Evolutionary conservation across 2,113 vertebrate species (phyloP), one percentile per base, ranked within the genome.

Genomic region (Pterocles burchelli): DNA sequence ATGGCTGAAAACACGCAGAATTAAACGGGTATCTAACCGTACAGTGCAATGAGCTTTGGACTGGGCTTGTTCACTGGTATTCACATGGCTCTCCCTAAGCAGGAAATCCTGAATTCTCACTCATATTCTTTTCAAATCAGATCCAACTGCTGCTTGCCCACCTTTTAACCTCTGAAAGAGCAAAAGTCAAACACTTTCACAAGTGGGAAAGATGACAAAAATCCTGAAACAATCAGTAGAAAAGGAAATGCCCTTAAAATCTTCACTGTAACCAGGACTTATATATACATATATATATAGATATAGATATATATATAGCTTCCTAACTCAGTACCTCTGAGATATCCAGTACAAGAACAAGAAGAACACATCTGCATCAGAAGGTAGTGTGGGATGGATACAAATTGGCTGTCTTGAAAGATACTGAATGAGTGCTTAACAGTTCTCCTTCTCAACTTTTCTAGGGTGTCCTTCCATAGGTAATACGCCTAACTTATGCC

Each of bases 121-220:
- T 83, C 48, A 74, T 25, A 75, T 19, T 92, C 61, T 76, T 88
- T 90, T 52, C 33, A 85, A 90, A 93, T 84, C n/a, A 83, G 51
- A 88, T 75, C 33, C 46, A 57, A 76, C 82, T 90, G 57, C 76
- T 95, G 90, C 72, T 73, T 84, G 51, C 59, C 70, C 76, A 95
- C 88, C 73, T 95, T 94, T 88, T 79, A 93, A 96, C 71, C 84
- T 96, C 83, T 62, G 20, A 71, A 91, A 78, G 43, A 93, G 85
- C 58, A 78, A 85, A 91, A 71, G 21, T 31, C 67, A 90, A 87
- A 90, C 14, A 52, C 45, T 86, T 78, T 70, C 49, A 63, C 7
- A 66, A 88, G 45, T 34, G 45, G n/a, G 33, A 91, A 57, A 70
- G 8, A 59, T 67, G 29, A 91, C 88, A 94, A 84, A 94, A 91